These are phyloP conservation scores for Virgularia gustaviana DNA, from an alignment of 92 coral and sea anemone genomes.

Conservation along the genomic window DNA sequence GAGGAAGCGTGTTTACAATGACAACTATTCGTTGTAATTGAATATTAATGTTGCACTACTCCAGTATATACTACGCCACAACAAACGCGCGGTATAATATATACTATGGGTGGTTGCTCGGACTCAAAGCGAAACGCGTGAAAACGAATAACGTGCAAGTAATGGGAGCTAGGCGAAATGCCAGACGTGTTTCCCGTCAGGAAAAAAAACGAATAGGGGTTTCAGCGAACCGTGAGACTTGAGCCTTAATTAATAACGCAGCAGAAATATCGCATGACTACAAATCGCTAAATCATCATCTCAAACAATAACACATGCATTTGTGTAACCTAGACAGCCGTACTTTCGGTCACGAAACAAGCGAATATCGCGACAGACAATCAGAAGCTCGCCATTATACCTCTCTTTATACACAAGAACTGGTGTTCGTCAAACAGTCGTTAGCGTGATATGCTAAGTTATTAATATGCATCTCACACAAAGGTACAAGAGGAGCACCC, in stretches of 20 bases:
- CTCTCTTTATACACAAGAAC: conserved; percentile 4
- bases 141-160: no score
- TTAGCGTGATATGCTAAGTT: conserved; percentile 40
- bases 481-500: no score
- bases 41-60: conserved; percentile 20
- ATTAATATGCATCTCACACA: conserved; percentile 42
- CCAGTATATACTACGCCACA: neutral
- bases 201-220: no score
- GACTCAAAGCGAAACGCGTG: no score
- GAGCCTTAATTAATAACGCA: no score
- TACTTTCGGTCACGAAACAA: no score
- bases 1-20: conserved; percentile 1
- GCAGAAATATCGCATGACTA: conserved; percentile 33
- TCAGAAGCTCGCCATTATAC: no score
- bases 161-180: no score
- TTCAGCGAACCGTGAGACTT: no score
- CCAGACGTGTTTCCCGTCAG: no score
- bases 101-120: neutral
- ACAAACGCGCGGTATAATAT: neutral
- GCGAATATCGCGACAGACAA: no score
- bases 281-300: neutral
- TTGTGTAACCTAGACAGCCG: neutral
- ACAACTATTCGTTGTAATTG: conserved; percentile 20
- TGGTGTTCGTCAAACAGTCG: conserved; percentile 35
- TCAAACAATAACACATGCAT: conserved; percentile 1